These are phyloP conservation scores for Clepsis dumicolana DNA, from an alignment of 2,888 invertebrate species.

Conservation along the genomic window DNA sequence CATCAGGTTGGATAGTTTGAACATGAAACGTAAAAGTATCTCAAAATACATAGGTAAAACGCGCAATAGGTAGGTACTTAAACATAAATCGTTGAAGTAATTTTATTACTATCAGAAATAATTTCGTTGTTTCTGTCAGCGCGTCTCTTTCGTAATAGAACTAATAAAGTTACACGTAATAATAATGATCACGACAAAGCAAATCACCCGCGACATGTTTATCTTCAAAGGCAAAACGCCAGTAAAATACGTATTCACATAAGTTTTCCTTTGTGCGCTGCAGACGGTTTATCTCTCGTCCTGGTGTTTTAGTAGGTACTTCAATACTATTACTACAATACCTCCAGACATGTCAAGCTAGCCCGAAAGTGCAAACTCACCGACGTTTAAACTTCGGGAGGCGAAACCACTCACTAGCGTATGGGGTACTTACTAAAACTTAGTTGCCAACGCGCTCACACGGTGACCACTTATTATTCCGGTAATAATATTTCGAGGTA, in stretches of 20 bases:
- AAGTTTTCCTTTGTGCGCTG: constrained; percentile 1
- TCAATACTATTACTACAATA: not conserved
- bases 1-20: too few species aligned
- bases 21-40: too few species aligned
- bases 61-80: too few species aligned
- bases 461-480: not conserved
- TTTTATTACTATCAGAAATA: too few species aligned
- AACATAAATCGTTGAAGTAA: too few species aligned
- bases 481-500: too few species aligned
- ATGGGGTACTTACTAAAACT: not conserved
- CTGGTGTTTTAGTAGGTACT: not conserved
- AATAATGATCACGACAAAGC: too few species aligned
- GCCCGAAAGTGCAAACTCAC: not conserved
- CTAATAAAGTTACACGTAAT: too few species aligned
- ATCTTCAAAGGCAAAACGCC: not conserved
- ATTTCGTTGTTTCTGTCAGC: too few species aligned
- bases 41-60: too few species aligned
- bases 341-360: not conserved
- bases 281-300: not conserved
- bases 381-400: constrained; percentile 16
- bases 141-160: too few species aligned
- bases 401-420: constrained; percentile 16
- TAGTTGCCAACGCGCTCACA: not conserved
- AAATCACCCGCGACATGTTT: not conserved
- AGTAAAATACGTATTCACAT: not conserved